Evolutionary conservation across 2,113 vertebrate species (phyloP), one percentile per base, ranked within the genome.

Genomic region (Neopipo cinnamomea): DNA sequence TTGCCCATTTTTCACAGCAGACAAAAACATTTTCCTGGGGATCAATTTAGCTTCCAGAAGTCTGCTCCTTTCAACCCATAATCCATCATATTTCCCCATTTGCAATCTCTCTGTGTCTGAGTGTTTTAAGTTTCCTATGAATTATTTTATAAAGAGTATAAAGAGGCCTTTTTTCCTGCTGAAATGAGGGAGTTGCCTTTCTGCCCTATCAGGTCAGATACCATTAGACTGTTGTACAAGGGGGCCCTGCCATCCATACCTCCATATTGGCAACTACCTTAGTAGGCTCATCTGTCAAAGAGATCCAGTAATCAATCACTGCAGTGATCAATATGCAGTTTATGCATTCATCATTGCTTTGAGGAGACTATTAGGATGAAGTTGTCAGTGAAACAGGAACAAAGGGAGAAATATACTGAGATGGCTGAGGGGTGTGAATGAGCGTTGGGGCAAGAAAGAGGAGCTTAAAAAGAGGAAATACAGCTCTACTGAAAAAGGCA

Each of bases 11-110:
- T 99, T 99, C 99, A 99, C 97, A 98, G 98, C 98, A 99, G 99
- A 99, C 99, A 99, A 99, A 99, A 99, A 99, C 99, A 99, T 99
- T 99, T 99, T 99, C 98, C 95, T 97, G 98, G 98, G 99, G 99
- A 99, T 99, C 99, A 99, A 99, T 99, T 99, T 98, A 98, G 97
- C 98, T 98, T 97, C 95, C 71, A 97, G 98, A 98, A 99, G 99
- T 99, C 99, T 98, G 97, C 98, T 98, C 98, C 98, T 98, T 97
- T 98, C 98, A 99, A 97, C 98, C 98, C 97, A 98, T 98, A 99
- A 99, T 99, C 99, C 99, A 99, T 99, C 99, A 99, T 99, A 99
- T 99, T 98, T 98, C 97, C 97, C 97, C 97, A 97, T 98, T 97
- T 98, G 98, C 98, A 98, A 98, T 98, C 98, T 98, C 97, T 97